A percentile compares a stretch with the other conserved stretches of the same genome.
phyloP scores from a whole-genome alignment of 2,888 invertebrate species.

The Agrotis segetum region DNA sequence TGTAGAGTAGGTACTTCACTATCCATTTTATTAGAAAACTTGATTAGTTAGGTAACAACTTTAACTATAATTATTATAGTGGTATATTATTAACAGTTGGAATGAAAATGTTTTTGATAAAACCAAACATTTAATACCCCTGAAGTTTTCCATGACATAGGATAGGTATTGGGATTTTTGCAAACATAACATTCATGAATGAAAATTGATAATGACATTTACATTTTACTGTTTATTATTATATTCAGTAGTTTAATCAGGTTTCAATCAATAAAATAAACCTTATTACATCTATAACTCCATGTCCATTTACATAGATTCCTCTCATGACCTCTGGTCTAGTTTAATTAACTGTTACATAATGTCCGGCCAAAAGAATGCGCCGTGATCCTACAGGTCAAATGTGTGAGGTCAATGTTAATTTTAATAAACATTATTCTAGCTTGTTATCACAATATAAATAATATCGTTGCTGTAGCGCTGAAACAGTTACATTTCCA shows the following conservation, averaged over 20 bases:
- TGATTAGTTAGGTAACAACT: conserved; percentile 61
- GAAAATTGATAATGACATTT: conserved; percentile 4
- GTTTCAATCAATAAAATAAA: neutral
- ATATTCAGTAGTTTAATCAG: neutral
- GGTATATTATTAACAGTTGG: conserved; percentile 31
- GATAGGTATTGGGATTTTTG: neutral
- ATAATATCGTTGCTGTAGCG: conserved; percentile 11
- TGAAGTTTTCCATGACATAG: conserved; percentile 17
- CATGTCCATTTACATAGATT: neutral
- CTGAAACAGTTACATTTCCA: conserved; percentile 25
- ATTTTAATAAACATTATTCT: conserved; percentile 41
- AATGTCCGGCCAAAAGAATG: conserved; percentile 27
- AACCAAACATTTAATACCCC: conserved; percentile 30
- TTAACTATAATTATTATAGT: conserved; percentile 31
- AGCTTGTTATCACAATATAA: conserved; percentile 8
- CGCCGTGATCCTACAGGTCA: conserved; percentile 25
- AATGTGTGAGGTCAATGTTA: conserved; percentile 30
- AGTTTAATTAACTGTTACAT: conserved; percentile 18
- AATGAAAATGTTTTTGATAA: conserved; percentile 10
- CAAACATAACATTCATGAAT: conserved; percentile 1
- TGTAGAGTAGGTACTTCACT: conserved; percentile 38
- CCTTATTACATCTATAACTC: neutral
- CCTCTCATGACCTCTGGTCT: conserved; percentile 27
- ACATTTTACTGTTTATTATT: conserved; percentile 10
- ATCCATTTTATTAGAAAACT: conserved; percentile 63